phyloP scores from a whole-genome alignment of 2,888 invertebrate genomes.

The Apomyelois bistriatella region DNA sequence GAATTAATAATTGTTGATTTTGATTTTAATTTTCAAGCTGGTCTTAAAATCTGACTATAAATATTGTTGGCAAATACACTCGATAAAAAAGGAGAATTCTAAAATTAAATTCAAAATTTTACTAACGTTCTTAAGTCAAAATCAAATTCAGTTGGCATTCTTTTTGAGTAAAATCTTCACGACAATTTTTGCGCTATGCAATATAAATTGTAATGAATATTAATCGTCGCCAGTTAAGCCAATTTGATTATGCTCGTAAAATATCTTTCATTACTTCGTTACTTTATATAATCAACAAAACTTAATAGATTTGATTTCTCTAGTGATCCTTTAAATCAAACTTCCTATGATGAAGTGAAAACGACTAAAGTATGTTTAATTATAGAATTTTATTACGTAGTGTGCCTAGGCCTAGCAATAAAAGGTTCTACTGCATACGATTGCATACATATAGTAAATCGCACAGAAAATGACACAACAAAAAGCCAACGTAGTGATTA shows the following conservation, averaged over 20 bases:
- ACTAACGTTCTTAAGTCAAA: too few relatives aligned
- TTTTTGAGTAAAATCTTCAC: neutral
- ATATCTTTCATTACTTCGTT: constrained; percentile 1
- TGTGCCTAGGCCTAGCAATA: neutral
- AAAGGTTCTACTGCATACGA: neutral
- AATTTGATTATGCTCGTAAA: constrained; percentile 1
- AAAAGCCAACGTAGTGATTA: neutral
- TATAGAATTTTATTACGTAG: neutral
- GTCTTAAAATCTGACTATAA: neutral
- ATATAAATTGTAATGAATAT: constrained; percentile 1
- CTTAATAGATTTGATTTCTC: neutral
- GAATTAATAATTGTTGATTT: too few relatives aligned
- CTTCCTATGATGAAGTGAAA: neutral
- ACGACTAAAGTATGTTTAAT: neutral
- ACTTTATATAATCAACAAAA: neutral
- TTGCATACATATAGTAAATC: neutral
- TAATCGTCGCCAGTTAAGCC: constrained; percentile 1
- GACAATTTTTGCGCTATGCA: neutral
- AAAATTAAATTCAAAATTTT: neutral
- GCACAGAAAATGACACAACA: neutral
- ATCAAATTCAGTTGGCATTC: too few relatives aligned
- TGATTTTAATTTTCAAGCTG: too few relatives aligned
- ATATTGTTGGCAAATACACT: too few relatives aligned
- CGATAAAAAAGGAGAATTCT: neutral
- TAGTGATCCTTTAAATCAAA: neutral